These are phyloP conservation scores for Nymphicus hollandicus DNA, from an alignment of 2,113 vertebrate species.

Conservation along the genomic window DNA sequence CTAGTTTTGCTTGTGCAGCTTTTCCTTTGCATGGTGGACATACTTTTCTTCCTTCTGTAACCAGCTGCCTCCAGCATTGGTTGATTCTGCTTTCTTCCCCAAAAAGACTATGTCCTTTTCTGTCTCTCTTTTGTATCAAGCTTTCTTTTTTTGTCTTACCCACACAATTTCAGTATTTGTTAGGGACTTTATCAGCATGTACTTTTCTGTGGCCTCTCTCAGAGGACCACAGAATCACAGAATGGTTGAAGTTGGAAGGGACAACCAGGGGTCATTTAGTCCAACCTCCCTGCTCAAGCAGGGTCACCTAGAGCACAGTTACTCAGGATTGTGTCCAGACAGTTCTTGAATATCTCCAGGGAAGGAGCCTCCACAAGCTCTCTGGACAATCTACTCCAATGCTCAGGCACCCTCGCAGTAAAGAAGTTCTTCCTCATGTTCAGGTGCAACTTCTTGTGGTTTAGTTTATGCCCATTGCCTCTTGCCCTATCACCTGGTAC, in stretches of 20 bases:
- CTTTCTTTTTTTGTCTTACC: not conserved
- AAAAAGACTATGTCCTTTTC: not conserved
- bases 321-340: not conserved
- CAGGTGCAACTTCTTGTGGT: not conserved
- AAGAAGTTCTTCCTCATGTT: not conserved
- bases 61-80: not conserved
- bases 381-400: not conserved
- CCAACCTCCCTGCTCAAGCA: not conserved
- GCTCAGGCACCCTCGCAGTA: not conserved
- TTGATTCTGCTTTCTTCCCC: not conserved
- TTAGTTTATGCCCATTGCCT: not conserved
- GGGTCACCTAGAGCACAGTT: not conserved
- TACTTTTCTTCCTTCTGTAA: not conserved
- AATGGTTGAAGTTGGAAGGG: not conserved
- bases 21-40: not conserved
- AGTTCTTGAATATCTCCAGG: not conserved
- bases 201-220: not conserved
- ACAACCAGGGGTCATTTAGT: not conserved
- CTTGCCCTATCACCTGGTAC: not conserved
- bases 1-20: not conserved
- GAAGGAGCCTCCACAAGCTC: not conserved
- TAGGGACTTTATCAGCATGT: not conserved
- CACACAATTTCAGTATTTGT: not conserved
- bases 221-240: not conserved
- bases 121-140: not conserved